A percentile compares a stretch with the other conserved stretches of the same genome.
Evolutionary conservation across 2,113 vertebrate species (phyloP).

Genomic region (Rana temporaria): DNA sequence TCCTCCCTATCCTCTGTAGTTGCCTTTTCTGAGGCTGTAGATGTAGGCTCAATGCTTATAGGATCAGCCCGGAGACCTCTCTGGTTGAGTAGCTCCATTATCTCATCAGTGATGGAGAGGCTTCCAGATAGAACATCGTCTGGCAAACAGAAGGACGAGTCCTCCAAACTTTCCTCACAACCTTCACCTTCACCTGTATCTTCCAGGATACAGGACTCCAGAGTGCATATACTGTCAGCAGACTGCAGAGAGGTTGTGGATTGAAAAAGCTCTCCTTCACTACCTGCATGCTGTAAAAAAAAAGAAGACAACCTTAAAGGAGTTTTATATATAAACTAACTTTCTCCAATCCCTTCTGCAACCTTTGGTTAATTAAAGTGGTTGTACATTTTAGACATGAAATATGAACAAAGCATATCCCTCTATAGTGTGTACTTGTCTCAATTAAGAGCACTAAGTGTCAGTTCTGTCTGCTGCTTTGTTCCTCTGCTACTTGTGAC

Average conservation of each 20-base stretch:
- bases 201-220: conserved; percentile 73
- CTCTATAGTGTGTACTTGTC: no score
- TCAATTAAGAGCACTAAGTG: no score
- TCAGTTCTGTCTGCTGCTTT: no score
- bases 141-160: conserved; percentile 55
- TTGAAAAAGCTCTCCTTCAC: conserved; percentile 76
- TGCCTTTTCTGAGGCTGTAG: not conserved
- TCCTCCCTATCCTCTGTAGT: not conserved
- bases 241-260: conserved; percentile 64
- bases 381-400: no score
- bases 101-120: conserved; percentile 87
- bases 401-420: no score
- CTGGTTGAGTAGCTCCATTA: conserved; percentile 84
- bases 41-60: not conserved
- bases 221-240: conserved; percentile 65
- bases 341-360: no score
- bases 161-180: conserved; percentile 60
- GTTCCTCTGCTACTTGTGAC: no score
- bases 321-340: no score
- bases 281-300: conserved; percentile 69
- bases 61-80: conserved; percentile 70
- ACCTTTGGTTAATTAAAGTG: no score
- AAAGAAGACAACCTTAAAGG: not conserved
- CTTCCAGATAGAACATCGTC: conserved; percentile 64
- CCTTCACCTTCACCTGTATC: conserved; percentile 67